Percentiles rank a stretch among this genome's conserved stretches.
These are phyloP conservation scores for Meiosimyza platycephala DNA, from an alignment of 2,888 invertebrate genomes.

Conservation along the genomic window DNA sequence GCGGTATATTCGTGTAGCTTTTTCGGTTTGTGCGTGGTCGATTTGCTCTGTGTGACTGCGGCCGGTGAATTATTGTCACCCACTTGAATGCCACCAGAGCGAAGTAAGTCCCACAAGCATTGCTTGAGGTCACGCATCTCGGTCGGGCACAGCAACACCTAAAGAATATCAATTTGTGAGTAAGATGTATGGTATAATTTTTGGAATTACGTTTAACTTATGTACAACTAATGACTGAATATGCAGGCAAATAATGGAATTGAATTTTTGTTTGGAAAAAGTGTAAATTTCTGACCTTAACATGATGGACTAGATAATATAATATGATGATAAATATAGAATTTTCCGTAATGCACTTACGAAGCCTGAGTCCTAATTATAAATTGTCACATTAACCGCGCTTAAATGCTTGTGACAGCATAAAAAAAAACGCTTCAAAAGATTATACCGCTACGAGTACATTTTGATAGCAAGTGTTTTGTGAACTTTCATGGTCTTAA, in stretches of 20 bases:
- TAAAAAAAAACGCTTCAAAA: no score
- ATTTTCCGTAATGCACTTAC: no score
- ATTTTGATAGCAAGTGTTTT: no score
- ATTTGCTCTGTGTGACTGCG: conserved; percentile 1
- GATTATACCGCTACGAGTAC: no score
- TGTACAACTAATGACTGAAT: background rate
- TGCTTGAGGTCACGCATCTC: conserved; percentile 65
- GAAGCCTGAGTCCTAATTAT: no score
- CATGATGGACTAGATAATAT: no score
- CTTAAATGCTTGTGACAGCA: no score
- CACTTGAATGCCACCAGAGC: conserved; percentile 55
- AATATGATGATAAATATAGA: no score
- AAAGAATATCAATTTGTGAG: background rate
- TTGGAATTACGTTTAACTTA: background rate
- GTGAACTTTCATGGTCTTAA: no score
- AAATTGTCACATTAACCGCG: no score
- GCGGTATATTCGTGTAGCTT: conserved; percentile 65
- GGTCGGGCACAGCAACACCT: background rate
- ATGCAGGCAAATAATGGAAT: background rate
- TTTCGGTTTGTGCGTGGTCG: conserved; percentile 56
- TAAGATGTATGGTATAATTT: background rate
- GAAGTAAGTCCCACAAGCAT: conserved; percentile 63
- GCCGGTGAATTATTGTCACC: conserved; percentile 45
- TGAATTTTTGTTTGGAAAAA: no score
- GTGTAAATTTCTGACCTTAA: no score